phyloP scores from a whole-genome alignment of 2,797 vertebrate species.

The Taenioides sp. region DNA sequence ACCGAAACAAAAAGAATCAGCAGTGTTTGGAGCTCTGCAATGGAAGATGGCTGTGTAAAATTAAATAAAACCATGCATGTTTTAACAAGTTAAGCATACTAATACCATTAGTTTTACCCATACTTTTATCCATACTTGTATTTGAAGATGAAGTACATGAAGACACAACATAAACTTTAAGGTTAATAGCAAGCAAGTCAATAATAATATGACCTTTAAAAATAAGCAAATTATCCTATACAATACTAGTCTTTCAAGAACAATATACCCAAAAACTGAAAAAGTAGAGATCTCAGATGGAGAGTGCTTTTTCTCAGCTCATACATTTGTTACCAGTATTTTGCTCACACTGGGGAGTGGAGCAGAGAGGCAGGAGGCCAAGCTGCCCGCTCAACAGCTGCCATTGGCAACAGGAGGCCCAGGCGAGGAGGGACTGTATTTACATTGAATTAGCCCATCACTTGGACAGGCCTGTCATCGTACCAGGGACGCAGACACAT shows the following conservation, averaged over 20 bases:
- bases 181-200: background rate
- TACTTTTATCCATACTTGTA: too few relatives aligned
- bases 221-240: background rate
- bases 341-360: slow-evolving; percentile 47
- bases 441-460: slow-evolving; percentile 66
- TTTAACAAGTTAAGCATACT: too few relatives aligned
- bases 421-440: slow-evolving; percentile 52
- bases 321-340: too few relatives aligned
- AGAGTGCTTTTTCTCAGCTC: slow-evolving; percentile 17
- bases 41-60: too few relatives aligned
- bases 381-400: slow-evolving; percentile 56
- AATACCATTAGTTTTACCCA: too few relatives aligned
- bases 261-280: background rate
- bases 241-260: background rate
- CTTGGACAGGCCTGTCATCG: slow-evolving; percentile 50
- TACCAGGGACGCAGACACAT: slow-evolving; percentile 51
- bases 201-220: background rate
- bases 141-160: background rate
- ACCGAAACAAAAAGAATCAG: too few relatives aligned
- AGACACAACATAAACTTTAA: too few relatives aligned
- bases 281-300: background rate
- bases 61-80: too few relatives aligned
- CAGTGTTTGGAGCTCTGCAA: too few relatives aligned
- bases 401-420: slow-evolving; percentile 59
- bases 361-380: slow-evolving; percentile 47